Evolutionary conservation across 2,888 invertebrate species (phyloP), one percentile per base, ranked within the genome.

Genomic region (Epinotia nisella): DNA sequence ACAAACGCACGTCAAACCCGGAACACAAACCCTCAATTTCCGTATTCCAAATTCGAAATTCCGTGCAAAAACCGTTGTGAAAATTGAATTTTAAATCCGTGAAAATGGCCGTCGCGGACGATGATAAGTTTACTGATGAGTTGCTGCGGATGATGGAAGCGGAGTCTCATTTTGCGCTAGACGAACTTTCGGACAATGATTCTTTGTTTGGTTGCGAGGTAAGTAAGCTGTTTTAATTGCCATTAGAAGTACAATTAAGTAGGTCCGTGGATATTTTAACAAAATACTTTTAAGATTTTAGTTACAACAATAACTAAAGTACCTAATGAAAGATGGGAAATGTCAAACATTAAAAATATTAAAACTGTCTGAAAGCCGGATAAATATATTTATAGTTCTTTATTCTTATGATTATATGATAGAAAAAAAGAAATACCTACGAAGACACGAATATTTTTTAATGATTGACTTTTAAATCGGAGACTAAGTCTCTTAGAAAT

Each of bases 101-200:
- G 1, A 71, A 49, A 17, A 72, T 72, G 72, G 60, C 62, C 7
- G 56, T 62, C 24, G 9, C 56, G 49, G 70, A 70, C 3, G 70
- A 72, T 10, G 72, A 72, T 39, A 68, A 75, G 61, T 72, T 72
- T 15, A 67, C 72, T 7, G 72, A 72, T 10, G 72, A 72, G 39
- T 24, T 72, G 55, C 45, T 72, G 2, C 45, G 72, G 21, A 72
- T 72, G 72, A 72, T 72, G 72, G 72, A 72, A 35, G 72, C 72
- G 49, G 72, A 72, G 19, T 56, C 72, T 1, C 60, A 70, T 60
- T 60, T 66, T 41, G 64, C 70, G n/a, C 61, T 72, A 35, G 72
- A 72, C 15, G 72, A 61, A 5, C 19, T 72, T 49, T 72, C 67
- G 2, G 72, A 72, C 9, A 45, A 60, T 1, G 72, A 72, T 19